phyloP scores from a whole-genome alignment of 1,140 invertebrate genomes.

The Nylanderia fulva region DNA sequence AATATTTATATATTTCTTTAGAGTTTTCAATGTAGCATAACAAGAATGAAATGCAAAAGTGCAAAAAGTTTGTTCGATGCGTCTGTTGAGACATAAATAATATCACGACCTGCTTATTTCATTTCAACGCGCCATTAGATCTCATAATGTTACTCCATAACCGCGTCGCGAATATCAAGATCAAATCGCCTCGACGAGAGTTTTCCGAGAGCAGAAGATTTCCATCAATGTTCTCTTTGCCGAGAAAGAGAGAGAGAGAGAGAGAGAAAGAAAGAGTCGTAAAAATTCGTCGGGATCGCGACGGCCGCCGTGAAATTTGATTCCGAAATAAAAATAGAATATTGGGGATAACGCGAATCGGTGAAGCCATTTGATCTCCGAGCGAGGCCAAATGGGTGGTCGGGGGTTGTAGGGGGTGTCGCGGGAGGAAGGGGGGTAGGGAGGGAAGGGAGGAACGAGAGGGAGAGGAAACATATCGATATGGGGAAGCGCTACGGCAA shows the following conservation, averaged over 20 bases:
- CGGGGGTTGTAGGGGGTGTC: constrained; percentile 51
- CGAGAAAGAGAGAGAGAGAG: not conserved
- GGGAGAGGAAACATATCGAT: constrained; percentile 84
- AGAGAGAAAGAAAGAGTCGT: constrained; percentile 51
- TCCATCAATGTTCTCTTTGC: not conserved
- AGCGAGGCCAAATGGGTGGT: constrained; percentile 75
- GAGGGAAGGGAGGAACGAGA: constrained; percentile 69
- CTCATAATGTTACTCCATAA: constrained; percentile 37
- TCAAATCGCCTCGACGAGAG: constrained; percentile 22
- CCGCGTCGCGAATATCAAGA: constrained; percentile 9
- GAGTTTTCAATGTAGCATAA: too few species aligned
- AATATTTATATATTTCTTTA: too few species aligned
- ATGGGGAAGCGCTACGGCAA: constrained; percentile 83
- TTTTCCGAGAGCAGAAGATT: not conserved
- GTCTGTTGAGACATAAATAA: not conserved
- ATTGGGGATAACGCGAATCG: constrained; percentile 85
- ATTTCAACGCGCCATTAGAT: not conserved
- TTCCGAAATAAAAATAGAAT: constrained; percentile 85
- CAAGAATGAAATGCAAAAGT: not conserved
- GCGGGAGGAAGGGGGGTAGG: constrained; percentile 63
- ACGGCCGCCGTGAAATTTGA: constrained; percentile 82
- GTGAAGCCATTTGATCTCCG: constrained; percentile 86
- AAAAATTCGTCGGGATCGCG: constrained; percentile 59
- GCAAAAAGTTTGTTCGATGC: not conserved
- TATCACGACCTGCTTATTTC: not conserved